A percentile compares a stretch with the other conserved stretches of the same genome.
These are phyloP conservation scores for Phymastichus coffea DNA, from an alignment of 1,140 invertebrate species.

Conservation along the genomic window DNA sequence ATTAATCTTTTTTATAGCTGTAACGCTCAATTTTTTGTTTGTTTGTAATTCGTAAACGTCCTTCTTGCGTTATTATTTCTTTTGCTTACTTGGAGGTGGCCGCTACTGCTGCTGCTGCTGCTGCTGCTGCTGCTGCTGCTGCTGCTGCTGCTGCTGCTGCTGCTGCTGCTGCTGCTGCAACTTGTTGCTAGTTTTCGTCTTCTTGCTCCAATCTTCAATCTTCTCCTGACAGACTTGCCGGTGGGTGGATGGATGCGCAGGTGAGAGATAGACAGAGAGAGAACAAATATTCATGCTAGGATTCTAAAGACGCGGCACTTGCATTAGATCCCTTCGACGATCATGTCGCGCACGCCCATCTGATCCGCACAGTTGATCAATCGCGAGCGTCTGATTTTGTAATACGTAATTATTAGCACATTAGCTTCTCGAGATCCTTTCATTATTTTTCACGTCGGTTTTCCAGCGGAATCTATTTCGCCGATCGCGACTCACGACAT, in stretches of 20 bases:
- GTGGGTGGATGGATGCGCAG: not conserved
- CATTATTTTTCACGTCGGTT: too few species aligned
- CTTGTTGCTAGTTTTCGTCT: too few species aligned
- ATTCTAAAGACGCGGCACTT: constrained; percentile 7
- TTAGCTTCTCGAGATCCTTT: constrained; percentile 25
- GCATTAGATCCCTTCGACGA: not conserved
- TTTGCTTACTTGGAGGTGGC: too few species aligned
- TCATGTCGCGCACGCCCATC: not conserved
- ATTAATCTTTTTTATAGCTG: constrained; percentile 32
- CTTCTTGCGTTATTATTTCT: too few species aligned
- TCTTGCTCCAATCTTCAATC: too few species aligned
- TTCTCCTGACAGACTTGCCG: too few species aligned
- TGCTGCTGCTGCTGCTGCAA: constrained; percentile 42
- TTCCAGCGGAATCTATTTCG: not conserved
- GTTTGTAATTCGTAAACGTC: too few species aligned
- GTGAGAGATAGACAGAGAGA: too few species aligned
- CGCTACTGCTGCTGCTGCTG: too few species aligned
- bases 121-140: constrained; percentile 43
- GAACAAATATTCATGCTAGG: constrained; percentile 1
- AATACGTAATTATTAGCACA: constrained; percentile 50
- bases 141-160: constrained; percentile 36
- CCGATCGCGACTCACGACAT: constrained; percentile 11
- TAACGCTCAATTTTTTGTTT: constrained; percentile 31
- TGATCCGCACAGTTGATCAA: constrained; percentile 19
- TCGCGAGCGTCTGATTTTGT: constrained; percentile 25